These are phyloP conservation scores for Ichneumon xanthorius DNA, from an alignment of 2,888 invertebrate species.

Conservation along the genomic window DNA sequence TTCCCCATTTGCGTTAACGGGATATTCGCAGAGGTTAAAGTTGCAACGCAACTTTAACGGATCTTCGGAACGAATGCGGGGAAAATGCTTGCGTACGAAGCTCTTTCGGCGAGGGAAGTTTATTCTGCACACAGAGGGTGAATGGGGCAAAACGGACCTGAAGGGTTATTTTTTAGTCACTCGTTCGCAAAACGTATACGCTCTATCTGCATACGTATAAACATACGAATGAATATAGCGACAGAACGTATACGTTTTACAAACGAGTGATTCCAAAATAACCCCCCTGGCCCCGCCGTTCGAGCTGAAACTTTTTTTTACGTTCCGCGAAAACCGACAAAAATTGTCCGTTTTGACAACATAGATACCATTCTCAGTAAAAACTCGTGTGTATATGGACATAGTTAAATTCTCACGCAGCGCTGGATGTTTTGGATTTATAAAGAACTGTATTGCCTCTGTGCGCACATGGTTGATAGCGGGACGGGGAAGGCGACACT, in stretches of 20 bases:
- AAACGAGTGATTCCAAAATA: too few species aligned
- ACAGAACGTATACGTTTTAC: too few species aligned
- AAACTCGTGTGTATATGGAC: not conserved
- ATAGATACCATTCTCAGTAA: not conserved
- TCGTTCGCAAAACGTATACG: too few species aligned
- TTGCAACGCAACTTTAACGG: not conserved
- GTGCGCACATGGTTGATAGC: slow-evolving; percentile 19
- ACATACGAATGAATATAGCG: too few species aligned
- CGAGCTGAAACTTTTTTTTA: too few species aligned
- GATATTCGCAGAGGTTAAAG: not conserved
- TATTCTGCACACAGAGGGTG: not conserved
- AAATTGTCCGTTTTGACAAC: too few species aligned
- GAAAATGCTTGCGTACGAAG: slow-evolving; percentile 16
- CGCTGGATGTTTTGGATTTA: slow-evolving; percentile 37
- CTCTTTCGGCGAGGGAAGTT: slow-evolving; percentile 7
- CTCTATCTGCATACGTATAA: too few species aligned
- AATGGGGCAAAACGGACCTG: not conserved
- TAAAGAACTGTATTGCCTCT: slow-evolving; percentile 16
- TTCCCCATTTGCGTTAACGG: not conserved
- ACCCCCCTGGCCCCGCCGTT: too few species aligned
- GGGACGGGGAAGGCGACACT: not conserved
- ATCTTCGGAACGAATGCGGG: not conserved
- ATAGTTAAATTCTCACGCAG: not conserved
- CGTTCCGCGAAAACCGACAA: too few species aligned
- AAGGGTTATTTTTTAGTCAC: too few species aligned